Percentiles rank a stretch among this genome's conserved stretches.
Evolutionary conservation across 2,113 vertebrate species (phyloP).

Genomic region (Elephas maximus): DNA sequence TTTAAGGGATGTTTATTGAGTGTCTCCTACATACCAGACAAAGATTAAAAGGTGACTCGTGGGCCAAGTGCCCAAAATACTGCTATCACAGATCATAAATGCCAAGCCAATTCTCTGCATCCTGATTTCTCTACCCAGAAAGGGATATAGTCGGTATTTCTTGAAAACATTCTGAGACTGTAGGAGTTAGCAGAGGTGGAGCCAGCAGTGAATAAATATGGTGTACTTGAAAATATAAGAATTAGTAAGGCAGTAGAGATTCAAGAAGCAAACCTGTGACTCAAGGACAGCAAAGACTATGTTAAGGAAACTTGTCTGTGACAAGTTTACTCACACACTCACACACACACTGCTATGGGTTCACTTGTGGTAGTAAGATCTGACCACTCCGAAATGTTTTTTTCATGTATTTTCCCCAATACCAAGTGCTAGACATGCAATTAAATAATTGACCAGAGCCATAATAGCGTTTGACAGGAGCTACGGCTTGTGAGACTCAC

Average conservation of each 20-base stretch:
- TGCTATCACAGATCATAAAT: constrained; percentile 23
- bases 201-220: not conserved
- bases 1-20: constrained; percentile 53
- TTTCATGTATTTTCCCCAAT: not conserved
- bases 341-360: not conserved
- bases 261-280: constrained; percentile 23
- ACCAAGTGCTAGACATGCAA: not conserved
- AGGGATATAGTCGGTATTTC: not conserved
- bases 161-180: not conserved
- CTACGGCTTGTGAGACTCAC: not conserved
- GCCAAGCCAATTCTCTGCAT: not conserved
- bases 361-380: not conserved
- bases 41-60: constrained; percentile 39
- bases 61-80: constrained; percentile 46
- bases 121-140: constrained; percentile 32
- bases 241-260: not conserved
- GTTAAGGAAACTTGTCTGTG: not conserved
- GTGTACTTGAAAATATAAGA: not conserved
- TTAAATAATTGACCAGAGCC: not conserved
- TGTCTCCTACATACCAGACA: constrained; percentile 43
- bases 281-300: not conserved
- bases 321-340: not conserved
- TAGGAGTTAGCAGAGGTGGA: not conserved
- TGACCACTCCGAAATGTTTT: not conserved
- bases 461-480: not conserved